These are phyloP conservation scores for Zaprionus ornatus DNA, from an alignment of 1,140 invertebrate species.

Conservation along the genomic window DNA sequence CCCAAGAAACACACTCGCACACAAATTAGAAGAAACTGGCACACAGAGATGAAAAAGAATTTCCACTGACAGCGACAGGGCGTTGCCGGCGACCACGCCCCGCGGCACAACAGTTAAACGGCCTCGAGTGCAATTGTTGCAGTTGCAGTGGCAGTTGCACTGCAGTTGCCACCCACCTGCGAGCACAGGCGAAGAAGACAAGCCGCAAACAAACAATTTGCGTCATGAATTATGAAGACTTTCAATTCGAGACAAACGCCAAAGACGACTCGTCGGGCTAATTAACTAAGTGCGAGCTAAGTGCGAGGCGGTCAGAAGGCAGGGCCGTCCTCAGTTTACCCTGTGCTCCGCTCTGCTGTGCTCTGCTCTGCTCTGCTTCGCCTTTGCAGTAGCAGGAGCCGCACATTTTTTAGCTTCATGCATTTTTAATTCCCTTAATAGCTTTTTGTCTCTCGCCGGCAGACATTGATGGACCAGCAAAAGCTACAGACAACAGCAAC, in stretches of 20 bases:
- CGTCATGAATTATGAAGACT: slow-evolving; percentile 72
- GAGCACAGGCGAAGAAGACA: slow-evolving; percentile 54
- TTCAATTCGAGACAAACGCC: slow-evolving; percentile 58
- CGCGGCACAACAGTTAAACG: slow-evolving; percentile 70
- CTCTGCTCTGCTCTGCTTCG: background rate
- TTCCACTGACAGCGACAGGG: slow-evolving; percentile 36
- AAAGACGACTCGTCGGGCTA: slow-evolving; percentile 54
- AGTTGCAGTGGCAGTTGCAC: slow-evolving; percentile 28
- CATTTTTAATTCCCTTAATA: slow-evolving; percentile 82
- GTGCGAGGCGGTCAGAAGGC: slow-evolving; percentile 28
- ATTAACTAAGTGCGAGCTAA: slow-evolving; percentile 72
- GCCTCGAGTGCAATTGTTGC: slow-evolving; percentile 31
- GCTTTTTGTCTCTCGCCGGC: slow-evolving; percentile 71
- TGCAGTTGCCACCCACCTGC: slow-evolving; percentile 37
- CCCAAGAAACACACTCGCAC: slow-evolving; percentile 60
- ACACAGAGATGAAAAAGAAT: slow-evolving; percentile 43
- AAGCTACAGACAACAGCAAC: slow-evolving; percentile 16
- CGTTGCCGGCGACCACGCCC: slow-evolving; percentile 35
- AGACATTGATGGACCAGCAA: slow-evolving; percentile 78
- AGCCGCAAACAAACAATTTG: slow-evolving; percentile 72
- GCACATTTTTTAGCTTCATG: slow-evolving; percentile 73
- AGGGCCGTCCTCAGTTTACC: background rate
- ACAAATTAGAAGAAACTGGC: slow-evolving; percentile 69
- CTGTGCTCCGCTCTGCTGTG: background rate
- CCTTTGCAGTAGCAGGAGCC: slow-evolving; percentile 17